A percentile compares a stretch with the other conserved stretches of the same genome.
These are phyloP conservation scores for Chromis chromis DNA, from an alignment of 2,797 vertebrate genomes.

Conservation along the genomic window DNA sequence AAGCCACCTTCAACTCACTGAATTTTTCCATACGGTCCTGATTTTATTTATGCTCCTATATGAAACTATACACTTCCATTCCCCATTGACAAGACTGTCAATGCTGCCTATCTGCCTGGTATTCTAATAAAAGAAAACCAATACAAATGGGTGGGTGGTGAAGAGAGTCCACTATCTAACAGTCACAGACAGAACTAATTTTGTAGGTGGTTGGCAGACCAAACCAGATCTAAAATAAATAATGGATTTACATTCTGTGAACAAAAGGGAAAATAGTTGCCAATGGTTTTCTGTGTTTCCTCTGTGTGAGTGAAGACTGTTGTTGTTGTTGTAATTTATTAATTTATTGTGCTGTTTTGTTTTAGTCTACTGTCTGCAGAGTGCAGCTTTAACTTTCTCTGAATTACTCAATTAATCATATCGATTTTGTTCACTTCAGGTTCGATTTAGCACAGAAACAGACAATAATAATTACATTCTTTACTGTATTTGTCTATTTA, in stretches of 20 bases:
- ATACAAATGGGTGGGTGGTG: not conserved
- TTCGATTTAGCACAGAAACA: not conserved
- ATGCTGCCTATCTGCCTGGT: conserved; percentile 7
- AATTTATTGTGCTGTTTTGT: not conserved
- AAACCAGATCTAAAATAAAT: conserved; percentile 21
- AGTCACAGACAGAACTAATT: conserved; percentile 18
- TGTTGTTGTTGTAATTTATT: no score
- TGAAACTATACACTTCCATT: not conserved
- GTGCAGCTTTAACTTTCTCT: not conserved
- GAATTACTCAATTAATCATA: not conserved
- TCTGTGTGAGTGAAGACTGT: not conserved
- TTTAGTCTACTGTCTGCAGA: conserved; percentile 5
- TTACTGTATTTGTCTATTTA: not conserved
- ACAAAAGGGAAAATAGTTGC: not conserved
- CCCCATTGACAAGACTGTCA: not conserved
- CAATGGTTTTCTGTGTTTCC: not conserved
- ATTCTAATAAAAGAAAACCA: conserved; percentile 16
- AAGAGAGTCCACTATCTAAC: not conserved
- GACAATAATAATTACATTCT: no score
- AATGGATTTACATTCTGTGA: not conserved
- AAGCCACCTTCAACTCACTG: not conserved
- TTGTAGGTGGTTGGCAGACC: conserved; percentile 6
- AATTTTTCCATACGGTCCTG: no score
- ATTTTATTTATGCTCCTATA: not conserved
- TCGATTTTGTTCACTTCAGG: not conserved